A percentile compares a stretch with the other conserved stretches of the same genome.
Evolutionary conservation across 2,113 vertebrate genomes (phyloP).

Genomic region (Urocynchramus pylzowi): DNA sequence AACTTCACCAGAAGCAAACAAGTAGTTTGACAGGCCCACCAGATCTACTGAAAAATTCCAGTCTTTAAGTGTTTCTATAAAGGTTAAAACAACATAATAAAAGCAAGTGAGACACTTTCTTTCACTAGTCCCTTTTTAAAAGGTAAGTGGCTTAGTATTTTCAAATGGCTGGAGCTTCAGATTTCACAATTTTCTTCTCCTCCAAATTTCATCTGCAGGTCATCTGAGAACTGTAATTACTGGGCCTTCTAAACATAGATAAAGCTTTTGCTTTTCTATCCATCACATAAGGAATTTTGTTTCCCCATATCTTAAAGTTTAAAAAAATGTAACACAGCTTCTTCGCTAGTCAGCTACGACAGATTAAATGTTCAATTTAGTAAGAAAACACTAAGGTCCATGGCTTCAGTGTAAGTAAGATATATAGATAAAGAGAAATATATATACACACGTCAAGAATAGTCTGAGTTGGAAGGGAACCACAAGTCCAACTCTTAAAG

Average conservation of each 20-base stretch:
- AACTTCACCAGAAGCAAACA: not conserved
- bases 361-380: not conserved
- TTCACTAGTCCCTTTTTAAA: not conserved
- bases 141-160: not conserved
- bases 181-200: not conserved
- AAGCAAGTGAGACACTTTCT: not conserved
- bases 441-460: rapidly evolving
- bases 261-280: not conserved
- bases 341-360: not conserved
- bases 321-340: not conserved
- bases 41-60: not conserved
- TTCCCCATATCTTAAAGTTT: not conserved
- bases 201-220: not conserved
- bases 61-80: not conserved
- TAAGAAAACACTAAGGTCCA: not conserved
- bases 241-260: not conserved
- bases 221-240: not conserved
- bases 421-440: not conserved
- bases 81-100: not conserved
- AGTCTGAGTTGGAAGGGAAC: not conserved
- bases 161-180: not conserved
- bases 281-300: not conserved
- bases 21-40: not conserved
- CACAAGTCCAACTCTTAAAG: not conserved
- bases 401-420: not conserved